Evolutionary conservation across 2,797 vertebrate species (phyloP).

Genomic region (Protonibea diacanthus): DNA sequence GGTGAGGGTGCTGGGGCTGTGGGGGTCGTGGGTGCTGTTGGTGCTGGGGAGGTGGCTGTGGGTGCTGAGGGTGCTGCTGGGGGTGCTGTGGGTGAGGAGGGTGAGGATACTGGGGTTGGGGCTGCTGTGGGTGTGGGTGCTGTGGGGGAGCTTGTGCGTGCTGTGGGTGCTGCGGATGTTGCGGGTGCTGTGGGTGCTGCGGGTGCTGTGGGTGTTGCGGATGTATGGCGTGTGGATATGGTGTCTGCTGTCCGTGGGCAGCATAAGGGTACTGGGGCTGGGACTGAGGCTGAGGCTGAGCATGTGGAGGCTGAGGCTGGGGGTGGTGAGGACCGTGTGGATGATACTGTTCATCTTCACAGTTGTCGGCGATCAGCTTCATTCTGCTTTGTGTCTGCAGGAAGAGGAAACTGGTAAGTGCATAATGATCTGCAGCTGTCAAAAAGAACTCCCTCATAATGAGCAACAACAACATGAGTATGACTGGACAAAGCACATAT

Average conservation of each 20-base stretch:
- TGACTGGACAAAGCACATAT: conserved; percentile 5
- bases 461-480: conserved; percentile 2
- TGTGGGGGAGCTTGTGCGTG: conserved; percentile 65
- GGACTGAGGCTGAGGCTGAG: conserved; percentile 79
- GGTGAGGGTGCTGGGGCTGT: conserved; percentile 86
- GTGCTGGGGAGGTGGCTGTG: conserved; percentile 77
- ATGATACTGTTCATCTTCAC: conserved; percentile 92
- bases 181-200: conserved; percentile 72
- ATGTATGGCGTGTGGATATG: conserved; percentile 71
- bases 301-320: conserved; percentile 77
- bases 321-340: conserved; percentile 81
- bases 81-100: conserved; percentile 63
- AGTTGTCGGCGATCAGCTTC: conserved; percentile 97
- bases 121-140: conserved; percentile 66
- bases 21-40: conserved; percentile 85
- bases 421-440: neutral
- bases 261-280: conserved; percentile 81
- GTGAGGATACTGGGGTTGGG: conserved; percentile 64
- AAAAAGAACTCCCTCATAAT: neutral
- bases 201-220: conserved; percentile 72
- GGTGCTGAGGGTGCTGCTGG: conserved; percentile 77
- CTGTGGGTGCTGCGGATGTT: conserved; percentile 48
- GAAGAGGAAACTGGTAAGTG: conserved; percentile 14
- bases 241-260: conserved; percentile 76
- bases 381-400: conserved; percentile 96